phyloP scores from a whole-genome alignment of 2,113 vertebrate species.

The Antennarius striatus region DNA sequence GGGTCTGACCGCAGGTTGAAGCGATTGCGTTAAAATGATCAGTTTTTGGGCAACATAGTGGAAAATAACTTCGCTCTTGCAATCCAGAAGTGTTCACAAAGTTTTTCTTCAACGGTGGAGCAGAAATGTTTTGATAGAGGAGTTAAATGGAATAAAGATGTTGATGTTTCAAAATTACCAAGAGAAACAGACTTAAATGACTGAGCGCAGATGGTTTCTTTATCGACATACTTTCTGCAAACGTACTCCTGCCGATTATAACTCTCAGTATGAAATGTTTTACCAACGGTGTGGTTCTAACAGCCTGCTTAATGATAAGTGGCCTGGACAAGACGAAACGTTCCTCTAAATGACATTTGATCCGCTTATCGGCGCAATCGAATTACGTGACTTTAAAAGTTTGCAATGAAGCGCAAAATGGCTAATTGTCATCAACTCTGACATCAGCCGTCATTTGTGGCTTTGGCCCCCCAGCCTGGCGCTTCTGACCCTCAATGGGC shows the following conservation, averaged over 20 bases:
- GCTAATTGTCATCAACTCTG: slow-evolving; percentile 79
- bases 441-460: slow-evolving; percentile 72
- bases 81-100: slow-evolving; percentile 26
- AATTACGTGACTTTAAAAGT: slow-evolving; percentile 73
- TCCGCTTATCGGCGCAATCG: slow-evolving; percentile 60
- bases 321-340: slow-evolving; percentile 39
- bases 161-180: slow-evolving; percentile 25
- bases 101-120: slow-evolving; percentile 23
- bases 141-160: slow-evolving; percentile 27
- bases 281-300: slow-evolving; percentile 10
- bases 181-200: slow-evolving; percentile 24
- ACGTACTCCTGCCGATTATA: neutral
- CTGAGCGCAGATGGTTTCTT: slow-evolving; percentile 30
- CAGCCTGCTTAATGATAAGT: slow-evolving; percentile 31
- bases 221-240: slow-evolving; percentile 14
- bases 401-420: slow-evolving; percentile 80
- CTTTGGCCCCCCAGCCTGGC: slow-evolving; percentile 31
- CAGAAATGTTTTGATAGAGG: slow-evolving; percentile 35
- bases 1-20: slow-evolving; percentile 22
- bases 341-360: slow-evolving; percentile 63
- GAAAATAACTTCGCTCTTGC: neutral
- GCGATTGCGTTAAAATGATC: slow-evolving; percentile 26
- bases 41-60: neutral
- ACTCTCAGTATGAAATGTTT: slow-evolving; percentile 5
- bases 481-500: slow-evolving; percentile 56